Evolutionary conservation across 2,888 invertebrate genomes (phyloP).

Genomic region (Teleogryllus oceanicus): DNA sequence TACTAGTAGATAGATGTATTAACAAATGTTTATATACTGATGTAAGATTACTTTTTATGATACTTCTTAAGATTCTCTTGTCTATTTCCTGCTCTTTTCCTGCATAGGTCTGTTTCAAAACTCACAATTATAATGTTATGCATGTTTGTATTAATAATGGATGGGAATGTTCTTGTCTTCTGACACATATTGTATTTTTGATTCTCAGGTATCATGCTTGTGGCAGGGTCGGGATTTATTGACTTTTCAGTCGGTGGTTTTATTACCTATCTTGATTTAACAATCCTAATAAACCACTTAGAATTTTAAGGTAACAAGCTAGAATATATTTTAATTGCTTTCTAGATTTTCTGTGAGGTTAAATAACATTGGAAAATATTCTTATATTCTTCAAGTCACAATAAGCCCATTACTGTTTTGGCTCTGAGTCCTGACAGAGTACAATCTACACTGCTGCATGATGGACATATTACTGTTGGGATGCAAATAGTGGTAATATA

Average conservation of each 20-base stretch:
- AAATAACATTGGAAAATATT: conserved; percentile 11
- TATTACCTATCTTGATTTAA: conserved; percentile 89
- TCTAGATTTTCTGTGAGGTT: background rate
- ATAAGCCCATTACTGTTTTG: conserved; percentile 93
- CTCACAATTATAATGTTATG: no score
- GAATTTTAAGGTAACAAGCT: conserved; percentile 67
- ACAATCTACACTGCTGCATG: conserved; percentile 86
- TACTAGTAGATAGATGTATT: no score
- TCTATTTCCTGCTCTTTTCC: no score
- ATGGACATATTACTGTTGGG: conserved; percentile 87
- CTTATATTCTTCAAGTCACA: conserved; percentile 68
- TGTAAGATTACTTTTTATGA: no score
- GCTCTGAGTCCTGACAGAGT: conserved; percentile 69
- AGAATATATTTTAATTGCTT: background rate
- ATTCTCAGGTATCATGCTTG: conserved; percentile 77
- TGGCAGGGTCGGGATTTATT: conserved; percentile 91
- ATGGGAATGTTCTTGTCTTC: no score
- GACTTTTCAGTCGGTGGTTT: conserved; percentile 91
- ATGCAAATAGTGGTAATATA: conserved; percentile 58
- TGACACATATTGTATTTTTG: conserved; percentile 22
- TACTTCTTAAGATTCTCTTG: no score
- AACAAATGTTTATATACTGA: no score
- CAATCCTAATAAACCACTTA: conserved; percentile 74
- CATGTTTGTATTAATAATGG: no score
- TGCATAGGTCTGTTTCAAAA: no score